These are phyloP conservation scores for Polypterus bichir DNA, from an alignment of 2,113 vertebrate genomes.

Conservation along the genomic window DNA sequence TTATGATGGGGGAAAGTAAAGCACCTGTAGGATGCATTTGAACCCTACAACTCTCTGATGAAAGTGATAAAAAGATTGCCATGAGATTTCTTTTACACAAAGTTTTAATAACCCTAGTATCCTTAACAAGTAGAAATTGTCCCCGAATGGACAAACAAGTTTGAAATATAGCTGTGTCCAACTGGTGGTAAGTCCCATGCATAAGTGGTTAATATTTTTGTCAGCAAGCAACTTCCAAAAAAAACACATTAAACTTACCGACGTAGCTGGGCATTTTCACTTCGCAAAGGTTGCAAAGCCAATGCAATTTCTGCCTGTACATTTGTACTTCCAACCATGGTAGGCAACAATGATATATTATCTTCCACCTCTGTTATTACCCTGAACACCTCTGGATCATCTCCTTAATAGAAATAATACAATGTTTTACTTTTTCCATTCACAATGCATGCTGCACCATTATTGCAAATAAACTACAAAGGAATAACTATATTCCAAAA, in stretches of 20 bases:
- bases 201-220: too few species aligned
- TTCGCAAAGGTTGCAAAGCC: constrained; percentile 55
- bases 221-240: too few species aligned
- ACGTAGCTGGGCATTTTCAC: constrained; percentile 62
- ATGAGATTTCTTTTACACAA: too few species aligned
- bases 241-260: constrained; percentile 42
- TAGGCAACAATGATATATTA: constrained; percentile 45
- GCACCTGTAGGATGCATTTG: too few species aligned
- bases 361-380: constrained; percentile 61
- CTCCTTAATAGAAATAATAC: constrained; percentile 19
- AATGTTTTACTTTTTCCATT: neutral
- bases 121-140: too few species aligned
- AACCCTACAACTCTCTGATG: too few species aligned
- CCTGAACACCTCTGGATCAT: constrained; percentile 55
- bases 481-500: neutral
- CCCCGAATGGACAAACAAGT: too few species aligned
- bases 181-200: too few species aligned
- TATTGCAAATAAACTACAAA: neutral
- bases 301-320: constrained; percentile 56
- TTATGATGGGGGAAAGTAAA: too few species aligned
- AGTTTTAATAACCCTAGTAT: too few species aligned
- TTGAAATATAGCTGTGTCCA: too few species aligned
- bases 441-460: neutral
- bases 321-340: constrained; percentile 28
- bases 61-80: too few species aligned